Percentiles rank a stretch among this genome's conserved stretches.
Evolutionary conservation across 2,888 invertebrate genomes (phyloP).

Genomic region (Ormyrus labotus): DNA sequence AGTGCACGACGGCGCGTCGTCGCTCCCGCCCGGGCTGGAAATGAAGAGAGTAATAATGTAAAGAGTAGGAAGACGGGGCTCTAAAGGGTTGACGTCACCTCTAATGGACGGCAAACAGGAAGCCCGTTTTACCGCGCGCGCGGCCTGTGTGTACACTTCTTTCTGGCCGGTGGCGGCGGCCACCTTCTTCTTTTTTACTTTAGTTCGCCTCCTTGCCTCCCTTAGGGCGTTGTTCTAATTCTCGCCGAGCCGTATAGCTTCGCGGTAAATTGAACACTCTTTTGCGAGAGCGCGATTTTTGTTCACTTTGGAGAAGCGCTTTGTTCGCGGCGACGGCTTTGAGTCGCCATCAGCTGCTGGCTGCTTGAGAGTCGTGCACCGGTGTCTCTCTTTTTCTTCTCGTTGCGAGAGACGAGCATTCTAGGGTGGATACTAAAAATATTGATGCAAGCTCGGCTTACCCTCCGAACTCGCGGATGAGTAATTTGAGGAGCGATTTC

Average conservation of each 20-base stretch:
- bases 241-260: not conserved
- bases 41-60: conserved; percentile 42
- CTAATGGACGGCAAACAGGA: conserved; percentile 16
- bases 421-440: too few relatives aligned
- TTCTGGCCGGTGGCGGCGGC: too few relatives aligned
- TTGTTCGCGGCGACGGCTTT: not conserved
- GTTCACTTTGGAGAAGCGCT: conserved; percentile 20
- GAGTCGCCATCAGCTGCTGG: not conserved
- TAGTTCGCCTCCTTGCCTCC: not conserved
- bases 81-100: not conserved
- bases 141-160: not conserved
- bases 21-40: not conserved
- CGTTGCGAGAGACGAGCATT: too few relatives aligned
- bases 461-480: too few relatives aligned
- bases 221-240: conserved; percentile 31
- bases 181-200: not conserved
- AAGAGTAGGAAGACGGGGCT: not conserved
- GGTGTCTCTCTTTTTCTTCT: too few relatives aligned
- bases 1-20: not conserved
- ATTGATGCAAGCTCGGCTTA: too few relatives aligned
- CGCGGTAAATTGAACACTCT: conserved; percentile 36
- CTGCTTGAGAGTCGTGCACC: too few relatives aligned
- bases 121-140: not conserved
- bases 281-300: conserved; percentile 14
- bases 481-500: too few relatives aligned